A percentile compares a stretch with the other conserved stretches of the same genome.
phyloP scores from a whole-genome alignment of 2,113 vertebrate genomes.

The Raja brachyura region DNA sequence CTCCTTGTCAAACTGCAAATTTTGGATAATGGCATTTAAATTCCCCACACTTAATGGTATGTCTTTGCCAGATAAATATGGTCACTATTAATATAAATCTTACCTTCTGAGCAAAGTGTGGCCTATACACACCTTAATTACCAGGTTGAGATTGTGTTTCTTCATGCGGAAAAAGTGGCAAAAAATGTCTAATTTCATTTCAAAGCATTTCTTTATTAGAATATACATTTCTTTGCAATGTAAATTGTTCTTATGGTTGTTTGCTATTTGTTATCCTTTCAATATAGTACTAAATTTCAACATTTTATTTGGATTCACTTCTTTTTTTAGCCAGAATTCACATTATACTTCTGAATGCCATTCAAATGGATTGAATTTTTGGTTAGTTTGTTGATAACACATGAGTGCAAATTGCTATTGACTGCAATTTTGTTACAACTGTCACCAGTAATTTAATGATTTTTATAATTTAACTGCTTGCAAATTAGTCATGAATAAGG shows the following conservation, averaged over 20 bases:
- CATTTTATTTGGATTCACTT: neutral
- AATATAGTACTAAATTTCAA: neutral
- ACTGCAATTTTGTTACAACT: constrained; percentile 3
- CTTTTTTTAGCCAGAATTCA: neutral
- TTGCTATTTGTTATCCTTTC: neutral
- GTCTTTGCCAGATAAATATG: neutral
- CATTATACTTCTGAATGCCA: neutral
- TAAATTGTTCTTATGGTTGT: neutral
- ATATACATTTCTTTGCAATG: neutral
- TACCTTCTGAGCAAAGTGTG: neutral
- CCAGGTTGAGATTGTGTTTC: neutral
- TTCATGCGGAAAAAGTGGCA: neutral
- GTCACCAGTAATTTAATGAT: neutral
- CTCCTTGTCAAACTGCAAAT: neutral
- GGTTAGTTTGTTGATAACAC: neutral
- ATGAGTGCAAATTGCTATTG: neutral
- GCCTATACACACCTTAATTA: neutral
- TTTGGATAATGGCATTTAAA: neutral
- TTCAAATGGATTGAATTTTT: neutral
- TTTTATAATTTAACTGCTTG: neutral
- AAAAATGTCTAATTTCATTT: neutral
- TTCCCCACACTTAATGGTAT: neutral
- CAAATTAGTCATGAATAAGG: neutral
- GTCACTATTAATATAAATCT: neutral
- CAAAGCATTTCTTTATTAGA: neutral